A percentile compares a stretch with the other conserved stretches of the same genome.
These are phyloP conservation scores for Drosophila colorata DNA, from an alignment of 2,888 invertebrate genomes.

Conservation along the genomic window DNA sequence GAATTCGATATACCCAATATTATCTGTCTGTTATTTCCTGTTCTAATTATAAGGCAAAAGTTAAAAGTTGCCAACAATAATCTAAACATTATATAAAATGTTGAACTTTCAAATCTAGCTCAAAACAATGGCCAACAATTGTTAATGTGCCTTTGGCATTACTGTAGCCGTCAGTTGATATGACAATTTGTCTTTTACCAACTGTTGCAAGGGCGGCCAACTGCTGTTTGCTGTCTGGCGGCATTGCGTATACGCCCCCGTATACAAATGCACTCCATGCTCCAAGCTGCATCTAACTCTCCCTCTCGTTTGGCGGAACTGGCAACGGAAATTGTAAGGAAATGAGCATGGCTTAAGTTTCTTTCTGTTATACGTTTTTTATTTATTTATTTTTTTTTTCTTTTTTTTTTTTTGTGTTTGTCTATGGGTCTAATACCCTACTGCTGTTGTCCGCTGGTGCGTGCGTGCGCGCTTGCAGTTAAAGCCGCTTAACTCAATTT, in stretches of 20 bases:
- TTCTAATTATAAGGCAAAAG: too few relatives aligned
- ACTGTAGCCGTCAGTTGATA: not conserved
- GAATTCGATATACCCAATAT: too few relatives aligned
- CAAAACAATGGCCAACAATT: not conserved
- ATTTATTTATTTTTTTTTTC: slow-evolving; percentile 8
- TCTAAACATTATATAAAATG: too few relatives aligned
- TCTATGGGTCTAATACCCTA: not conserved
- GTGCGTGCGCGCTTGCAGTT: slow-evolving; percentile 23
- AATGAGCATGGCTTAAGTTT: slow-evolving; percentile 71
- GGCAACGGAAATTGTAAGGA: slow-evolving; percentile 71
- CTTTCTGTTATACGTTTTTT: slow-evolving; percentile 17
- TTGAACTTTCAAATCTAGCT: too few relatives aligned
- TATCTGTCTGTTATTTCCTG: too few relatives aligned
- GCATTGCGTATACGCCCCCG: slow-evolving; percentile 33
- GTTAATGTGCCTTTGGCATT: not conserved
- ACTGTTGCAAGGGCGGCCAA: slow-evolving; percentile 7
- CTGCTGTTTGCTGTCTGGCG: slow-evolving; percentile 3
- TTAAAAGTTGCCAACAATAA: too few relatives aligned
- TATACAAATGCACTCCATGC: slow-evolving; percentile 18
- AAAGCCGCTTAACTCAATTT: slow-evolving; percentile 32
- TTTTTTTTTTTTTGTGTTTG: slow-evolving; percentile 5
- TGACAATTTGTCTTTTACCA: slow-evolving; percentile 17
- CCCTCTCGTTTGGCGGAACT: slow-evolving; percentile 28
- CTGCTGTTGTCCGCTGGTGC: slow-evolving; percentile 7
- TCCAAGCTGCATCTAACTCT: not conserved